These are phyloP conservation scores for Eupleurogrammus muticus DNA, from an alignment of 2,797 vertebrate genomes.

Conservation along the genomic window DNA sequence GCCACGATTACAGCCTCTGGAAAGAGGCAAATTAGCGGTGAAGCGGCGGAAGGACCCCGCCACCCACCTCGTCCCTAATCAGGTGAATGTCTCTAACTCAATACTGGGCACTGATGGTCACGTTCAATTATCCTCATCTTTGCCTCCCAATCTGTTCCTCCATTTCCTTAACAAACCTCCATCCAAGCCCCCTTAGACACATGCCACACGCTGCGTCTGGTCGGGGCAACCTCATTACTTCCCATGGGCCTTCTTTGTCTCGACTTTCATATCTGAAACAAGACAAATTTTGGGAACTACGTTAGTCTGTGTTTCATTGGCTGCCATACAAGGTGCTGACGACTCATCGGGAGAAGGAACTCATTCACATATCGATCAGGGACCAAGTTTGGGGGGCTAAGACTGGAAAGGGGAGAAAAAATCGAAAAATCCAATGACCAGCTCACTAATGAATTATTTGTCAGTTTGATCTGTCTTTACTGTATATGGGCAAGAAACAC, in stretches of 20 bases:
- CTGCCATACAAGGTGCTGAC: no score
- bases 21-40: slow-evolving; percentile 56
- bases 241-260: slow-evolving; percentile 5
- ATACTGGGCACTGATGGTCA: slow-evolving; percentile 58
- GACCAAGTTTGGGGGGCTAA: neutral
- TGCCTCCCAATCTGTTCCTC: slow-evolving; percentile 43
- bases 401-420: neutral
- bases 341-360: no score
- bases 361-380: no score
- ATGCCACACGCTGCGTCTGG: slow-evolving; percentile 5
- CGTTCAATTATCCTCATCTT: slow-evolving; percentile 69
- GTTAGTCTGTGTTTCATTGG: neutral
- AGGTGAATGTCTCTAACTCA: slow-evolving; percentile 63
- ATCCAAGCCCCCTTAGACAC: slow-evolving; percentile 27
- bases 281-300: neutral
- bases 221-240: neutral
- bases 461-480: no score
- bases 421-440: neutral
- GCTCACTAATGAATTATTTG: no score
- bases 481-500: no score
- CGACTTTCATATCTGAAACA: slow-evolving; percentile 6
- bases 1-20: slow-evolving; percentile 57
- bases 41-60: slow-evolving; percentile 32
- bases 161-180: slow-evolving; percentile 19
- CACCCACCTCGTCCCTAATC: slow-evolving; percentile 62